A percentile compares a stretch with the other conserved stretches of the same genome.
These are phyloP conservation scores for Miichthys miiuy DNA, from an alignment of 2,797 vertebrate species.

Conservation along the genomic window DNA sequence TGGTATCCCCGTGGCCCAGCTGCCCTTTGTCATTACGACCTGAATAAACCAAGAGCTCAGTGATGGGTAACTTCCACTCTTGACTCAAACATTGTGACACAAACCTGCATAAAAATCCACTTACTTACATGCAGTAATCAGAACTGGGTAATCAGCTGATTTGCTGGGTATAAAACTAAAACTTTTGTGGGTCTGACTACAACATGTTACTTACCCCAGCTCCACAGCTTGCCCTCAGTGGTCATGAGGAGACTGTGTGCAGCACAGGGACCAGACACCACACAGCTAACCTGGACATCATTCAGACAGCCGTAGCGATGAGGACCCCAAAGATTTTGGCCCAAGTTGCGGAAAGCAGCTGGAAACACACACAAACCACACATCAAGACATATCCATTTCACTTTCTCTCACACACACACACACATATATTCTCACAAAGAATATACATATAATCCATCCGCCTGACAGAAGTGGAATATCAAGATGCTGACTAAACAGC, in stretches of 20 bases:
- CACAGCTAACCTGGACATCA: constrained; percentile 89
- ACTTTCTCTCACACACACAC: not conserved
- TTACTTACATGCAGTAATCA: not conserved
- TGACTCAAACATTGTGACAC: not conserved
- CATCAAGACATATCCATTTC: not conserved
- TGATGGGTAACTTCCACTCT: not conserved
- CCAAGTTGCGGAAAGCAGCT: constrained; percentile 95
- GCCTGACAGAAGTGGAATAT: no score
- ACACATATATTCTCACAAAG: no score
- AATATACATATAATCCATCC: no score
- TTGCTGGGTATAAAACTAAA: not conserved
- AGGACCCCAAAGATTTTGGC: constrained; percentile 97
- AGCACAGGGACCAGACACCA: constrained; percentile 92
- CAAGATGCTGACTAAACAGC: no score
- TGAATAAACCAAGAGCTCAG: constrained; percentile 58
- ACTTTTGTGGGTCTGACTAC: not conserved
- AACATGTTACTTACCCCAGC: constrained; percentile 91
- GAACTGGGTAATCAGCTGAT: not conserved
- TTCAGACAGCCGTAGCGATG: constrained; percentile 94
- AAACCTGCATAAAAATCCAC: not conserved
- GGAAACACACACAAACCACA: constrained; percentile 36
- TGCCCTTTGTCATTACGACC: constrained; percentile 97
- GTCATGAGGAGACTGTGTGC: constrained; percentile 96
- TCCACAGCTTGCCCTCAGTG: constrained; percentile 94
- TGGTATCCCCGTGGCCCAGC: constrained; percentile 95